Evolutionary conservation across 1,140 invertebrate genomes (phyloP), one percentile per base, ranked within the genome.

Genomic region (Hestina assimilis): DNA sequence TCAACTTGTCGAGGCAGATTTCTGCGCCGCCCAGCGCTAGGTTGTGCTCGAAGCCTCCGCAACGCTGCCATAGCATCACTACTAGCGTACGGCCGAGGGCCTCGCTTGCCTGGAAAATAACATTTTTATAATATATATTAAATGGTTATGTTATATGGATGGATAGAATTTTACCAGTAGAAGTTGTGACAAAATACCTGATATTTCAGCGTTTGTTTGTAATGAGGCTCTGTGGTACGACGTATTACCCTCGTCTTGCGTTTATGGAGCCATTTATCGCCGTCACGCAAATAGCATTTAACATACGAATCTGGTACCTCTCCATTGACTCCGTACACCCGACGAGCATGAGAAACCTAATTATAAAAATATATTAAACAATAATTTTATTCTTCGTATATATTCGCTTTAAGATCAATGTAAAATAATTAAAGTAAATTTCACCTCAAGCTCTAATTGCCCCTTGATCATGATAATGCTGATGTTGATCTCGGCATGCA

Each of bases 271-370:
- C 95, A 94, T 61, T 95, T 93, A 41, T 96, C 94, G 20, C 95
- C 95, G 68, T 97, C 95, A 21, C 95, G 92, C 20, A 98, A 89
- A 78, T 97, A 98, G 40, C 96, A 97, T 89, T 98, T 98, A 41
- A 98, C 96, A 87, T 98, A 98, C 2, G 96, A 97, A 76, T 98
- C 96, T 90, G 92, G 85, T 41, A 87, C 85, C 58, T 88, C 85
- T 24, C 85, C 85, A 58, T 88, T 85, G 19, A 86, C 82, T 41
- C 85, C 85, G 55, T 86, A 86, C 43, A 88, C 85, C 4, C 85
- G 79, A 42, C 85, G 81, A 1, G 85, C 85, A 43, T 86, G 83
- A 12, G 82, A 86, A 21, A 88, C 79, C 85, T 88, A 48, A 14
- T 6, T 2, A 45, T 17, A 19, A 17, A 2, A 28, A 38, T 15